Base-by-base conservation (phyloP, 2,797 vertebrate genomes). In the Rhinogobio ventralis region DNA sequence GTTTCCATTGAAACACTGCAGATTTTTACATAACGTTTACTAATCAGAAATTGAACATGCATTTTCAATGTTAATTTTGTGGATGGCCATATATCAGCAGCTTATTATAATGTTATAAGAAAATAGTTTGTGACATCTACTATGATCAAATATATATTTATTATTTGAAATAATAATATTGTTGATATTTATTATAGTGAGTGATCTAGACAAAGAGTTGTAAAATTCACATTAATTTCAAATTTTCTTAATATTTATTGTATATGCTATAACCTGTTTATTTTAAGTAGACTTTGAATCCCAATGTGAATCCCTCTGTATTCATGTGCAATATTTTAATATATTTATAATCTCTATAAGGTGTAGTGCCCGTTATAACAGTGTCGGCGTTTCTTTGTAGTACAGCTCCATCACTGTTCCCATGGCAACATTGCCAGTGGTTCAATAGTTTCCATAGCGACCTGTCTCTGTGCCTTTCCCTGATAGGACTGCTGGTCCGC, bases 401-500 rank as follows among this genome's bases (percentile, higher is more conserved):
- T 75, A 8, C 46, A 46, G 55, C 23, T 64, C n/a, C 84, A 75
- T 55, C 71, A 53, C 87, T 87, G 88, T 89, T 90, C 19, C 88
- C 77, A 60, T 88, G 75, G 86, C 30, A 23, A 88, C 87, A 69
- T 71, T 85, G 86, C 86, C 73, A 85, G 33, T 28, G 49, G 46
- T 53, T 14, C 55, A 62, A 9, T 67, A 77, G 92, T 94, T 90
- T 87, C 92, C 91, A 62, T 91, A 89, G 93, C 91, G 89, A 95
- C 84, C 28, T 3, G 19, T 39, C 76, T 68, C 76, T 86, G 51
- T 89, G 81, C 85, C 84, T 49, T 53, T 2, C 86, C 45, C 77
- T 87, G 80, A 5, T 90, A 99, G 98, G 98, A 99, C 93, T 99
- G 98, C 93, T 99, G 98, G 98, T 99, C 98, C 14, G 97, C 98